These are phyloP conservation scores for Cossypha heuglini DNA, from an alignment of 2,797 vertebrate genomes.

Conservation along the genomic window DNA sequence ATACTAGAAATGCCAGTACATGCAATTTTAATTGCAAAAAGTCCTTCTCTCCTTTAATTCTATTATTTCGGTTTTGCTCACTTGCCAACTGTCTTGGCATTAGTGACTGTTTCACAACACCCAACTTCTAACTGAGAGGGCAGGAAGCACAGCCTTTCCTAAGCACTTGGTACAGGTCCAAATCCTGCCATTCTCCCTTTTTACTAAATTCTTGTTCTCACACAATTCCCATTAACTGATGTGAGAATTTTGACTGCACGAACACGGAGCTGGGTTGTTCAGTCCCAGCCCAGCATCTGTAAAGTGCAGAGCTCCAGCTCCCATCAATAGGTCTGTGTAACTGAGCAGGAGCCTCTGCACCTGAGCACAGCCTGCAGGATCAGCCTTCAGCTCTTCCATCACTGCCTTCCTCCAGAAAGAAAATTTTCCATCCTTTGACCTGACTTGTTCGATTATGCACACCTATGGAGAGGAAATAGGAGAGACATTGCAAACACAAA, in stretches of 20 bases:
- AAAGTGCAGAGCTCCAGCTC: neutral
- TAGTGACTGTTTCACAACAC: conserved; percentile 8
- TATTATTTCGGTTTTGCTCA: conserved; percentile 41
- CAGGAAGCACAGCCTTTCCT: conserved; percentile 20
- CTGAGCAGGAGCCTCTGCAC: neutral
- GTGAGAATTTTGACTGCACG: conserved; percentile 11
- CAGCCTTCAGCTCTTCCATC: neutral
- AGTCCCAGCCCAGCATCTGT: neutral
- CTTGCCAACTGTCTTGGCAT: conserved; percentile 45
- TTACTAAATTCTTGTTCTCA: conserved; percentile 37
- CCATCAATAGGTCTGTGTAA: neutral
- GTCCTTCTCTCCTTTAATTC: conserved; percentile 23
- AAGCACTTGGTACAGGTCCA: conserved; percentile 10
- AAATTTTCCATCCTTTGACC: neutral
- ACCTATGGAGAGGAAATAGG: neutral
- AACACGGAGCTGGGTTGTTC: neutral
- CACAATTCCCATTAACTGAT: conserved; percentile 23
- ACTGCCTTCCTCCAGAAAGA: neutral
- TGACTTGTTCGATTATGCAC: neutral
- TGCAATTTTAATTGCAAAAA: conserved; percentile 63
- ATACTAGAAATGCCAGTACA: conserved; percentile 45
- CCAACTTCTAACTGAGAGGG: conserved; percentile 34
- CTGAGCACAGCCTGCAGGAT: neutral
- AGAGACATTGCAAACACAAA: neutral
- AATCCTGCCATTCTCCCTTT: conserved; percentile 16